Evolutionary conservation across 2,797 vertebrate species (phyloP).

Genomic region (Anguilla obscura): DNA sequence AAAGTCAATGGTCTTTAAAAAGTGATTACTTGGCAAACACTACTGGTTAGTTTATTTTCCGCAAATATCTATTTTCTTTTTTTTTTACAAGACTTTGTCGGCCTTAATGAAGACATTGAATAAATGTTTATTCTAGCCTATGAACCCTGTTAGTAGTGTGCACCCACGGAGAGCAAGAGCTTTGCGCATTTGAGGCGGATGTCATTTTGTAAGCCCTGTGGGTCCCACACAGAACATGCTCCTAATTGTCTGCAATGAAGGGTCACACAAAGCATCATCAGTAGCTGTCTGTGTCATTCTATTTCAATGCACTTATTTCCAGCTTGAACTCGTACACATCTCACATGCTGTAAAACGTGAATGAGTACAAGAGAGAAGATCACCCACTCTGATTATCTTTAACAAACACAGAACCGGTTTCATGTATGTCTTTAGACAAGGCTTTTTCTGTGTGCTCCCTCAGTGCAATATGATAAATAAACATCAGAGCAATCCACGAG

Average conservation of each 20-base stretch:
- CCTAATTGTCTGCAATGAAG: not conserved
- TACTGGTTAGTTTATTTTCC: not conserved
- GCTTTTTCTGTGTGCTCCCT: conserved; percentile 27
- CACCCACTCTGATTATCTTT: conserved; percentile 1
- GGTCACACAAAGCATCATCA: not conserved
- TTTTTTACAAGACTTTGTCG: not conserved
- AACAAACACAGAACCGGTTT: not conserved
- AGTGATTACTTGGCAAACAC: not conserved
- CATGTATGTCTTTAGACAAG: not conserved
- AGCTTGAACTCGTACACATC: not conserved
- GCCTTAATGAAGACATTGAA: not conserved
- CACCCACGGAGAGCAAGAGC: not conserved
- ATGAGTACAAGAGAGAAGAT: not conserved
- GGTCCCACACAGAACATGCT: not conserved
- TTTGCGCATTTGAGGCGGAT: not conserved
- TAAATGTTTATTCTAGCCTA: not conserved
- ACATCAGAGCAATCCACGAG: conserved; percentile 43
- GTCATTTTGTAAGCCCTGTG: conserved; percentile 3
- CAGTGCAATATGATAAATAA: conserved; percentile 46
- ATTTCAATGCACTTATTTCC: not conserved
- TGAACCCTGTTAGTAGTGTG: not conserved
- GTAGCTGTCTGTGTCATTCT: not conserved
- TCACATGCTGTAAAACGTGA: not conserved
- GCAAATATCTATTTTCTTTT: not conserved
- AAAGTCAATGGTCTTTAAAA: not conserved